phyloP scores from a whole-genome alignment of 2,113 vertebrate species.

The Casuarius casuarius region DNA sequence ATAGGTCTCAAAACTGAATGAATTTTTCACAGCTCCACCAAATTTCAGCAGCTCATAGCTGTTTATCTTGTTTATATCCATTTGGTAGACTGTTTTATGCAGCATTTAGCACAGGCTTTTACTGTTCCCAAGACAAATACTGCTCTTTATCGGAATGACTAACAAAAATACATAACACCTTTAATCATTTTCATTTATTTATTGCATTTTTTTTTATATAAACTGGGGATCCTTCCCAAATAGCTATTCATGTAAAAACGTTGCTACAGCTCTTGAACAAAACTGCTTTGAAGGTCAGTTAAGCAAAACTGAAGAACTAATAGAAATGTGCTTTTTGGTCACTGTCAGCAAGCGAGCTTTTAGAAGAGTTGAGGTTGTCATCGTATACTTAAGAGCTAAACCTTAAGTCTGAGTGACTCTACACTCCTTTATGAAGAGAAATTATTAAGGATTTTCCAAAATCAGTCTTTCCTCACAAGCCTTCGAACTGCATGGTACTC shows the following conservation, averaged over 20 bases:
- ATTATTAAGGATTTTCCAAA: background rate
- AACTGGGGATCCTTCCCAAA: background rate
- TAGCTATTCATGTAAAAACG: background rate
- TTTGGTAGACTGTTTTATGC: slow-evolving; percentile 22
- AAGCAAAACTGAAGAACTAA: background rate
- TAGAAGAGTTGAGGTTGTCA: background rate
- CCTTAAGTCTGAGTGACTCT: background rate
- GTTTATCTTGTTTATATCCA: slow-evolving; percentile 56
- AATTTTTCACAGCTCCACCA: slow-evolving; percentile 4
- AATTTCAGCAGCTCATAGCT: slow-evolving; percentile 27
- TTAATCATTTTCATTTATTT: background rate
- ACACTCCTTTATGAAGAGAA: background rate
- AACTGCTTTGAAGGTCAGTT: background rate
- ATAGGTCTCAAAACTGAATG: slow-evolving; percentile 2
- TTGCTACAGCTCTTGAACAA: background rate
- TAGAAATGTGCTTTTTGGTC: background rate
- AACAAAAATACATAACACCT: background rate
- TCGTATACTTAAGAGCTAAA: background rate
- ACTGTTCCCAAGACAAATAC: slow-evolving; percentile 26
- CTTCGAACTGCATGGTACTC: background rate
- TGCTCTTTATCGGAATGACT: slow-evolving; percentile 37
- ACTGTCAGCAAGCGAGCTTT: background rate
- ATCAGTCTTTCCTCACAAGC: background rate
- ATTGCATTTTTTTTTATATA: background rate
- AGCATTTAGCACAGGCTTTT: slow-evolving; percentile 16